Conservation (phyloP, 2,888 invertebrate genomes). For the Sinopyrophorus schimmeli region DNA sequence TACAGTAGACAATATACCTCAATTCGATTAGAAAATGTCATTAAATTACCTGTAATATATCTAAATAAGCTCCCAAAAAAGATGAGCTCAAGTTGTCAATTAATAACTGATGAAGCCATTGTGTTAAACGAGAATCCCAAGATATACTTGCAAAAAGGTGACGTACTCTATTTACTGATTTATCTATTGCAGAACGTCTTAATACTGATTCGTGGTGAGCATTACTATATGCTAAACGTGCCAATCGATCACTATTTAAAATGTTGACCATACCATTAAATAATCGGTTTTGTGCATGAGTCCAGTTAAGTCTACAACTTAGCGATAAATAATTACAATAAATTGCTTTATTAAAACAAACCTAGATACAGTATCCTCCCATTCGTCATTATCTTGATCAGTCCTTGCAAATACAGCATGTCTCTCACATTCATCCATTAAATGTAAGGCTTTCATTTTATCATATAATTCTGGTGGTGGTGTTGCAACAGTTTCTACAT, state of each 20-base stretch:
- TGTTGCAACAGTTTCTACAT: constrained; percentile 54
- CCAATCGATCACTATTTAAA: constrained; percentile 67
- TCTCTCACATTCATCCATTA: constrained; percentile 75
- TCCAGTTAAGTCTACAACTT: constrained; percentile 64
- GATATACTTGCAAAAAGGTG: constrained; percentile 68
- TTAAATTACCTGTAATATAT: constrained; percentile 68
- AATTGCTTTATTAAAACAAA: constrained; percentile 42
- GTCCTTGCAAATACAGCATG: constrained; percentile 65
- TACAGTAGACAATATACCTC: background rate
- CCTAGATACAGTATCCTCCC: constrained; percentile 71
- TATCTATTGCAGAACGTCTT: constrained; percentile 71
- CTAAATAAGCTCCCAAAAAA: constrained; percentile 74
- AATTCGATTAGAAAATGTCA: background rate
- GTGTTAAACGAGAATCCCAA: constrained; percentile 74
- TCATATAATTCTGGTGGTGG: constrained; percentile 61
- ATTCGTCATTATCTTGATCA: constrained; percentile 64
- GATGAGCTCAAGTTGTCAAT: constrained; percentile 68
- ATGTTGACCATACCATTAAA: constrained; percentile 68
- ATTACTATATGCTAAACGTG: constrained; percentile 64
- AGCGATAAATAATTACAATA: background rate
- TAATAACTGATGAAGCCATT: constrained; percentile 76
- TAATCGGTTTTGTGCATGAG: constrained; percentile 64
- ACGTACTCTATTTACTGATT: constrained; percentile 67
- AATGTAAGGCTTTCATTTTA: constrained; percentile 59
- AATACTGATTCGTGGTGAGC: constrained; percentile 68